Evolutionary conservation across 2,797 vertebrate species (phyloP), one percentile per base, ranked within the genome.

Genomic region (Bryconaethiops microstoma): DNA sequence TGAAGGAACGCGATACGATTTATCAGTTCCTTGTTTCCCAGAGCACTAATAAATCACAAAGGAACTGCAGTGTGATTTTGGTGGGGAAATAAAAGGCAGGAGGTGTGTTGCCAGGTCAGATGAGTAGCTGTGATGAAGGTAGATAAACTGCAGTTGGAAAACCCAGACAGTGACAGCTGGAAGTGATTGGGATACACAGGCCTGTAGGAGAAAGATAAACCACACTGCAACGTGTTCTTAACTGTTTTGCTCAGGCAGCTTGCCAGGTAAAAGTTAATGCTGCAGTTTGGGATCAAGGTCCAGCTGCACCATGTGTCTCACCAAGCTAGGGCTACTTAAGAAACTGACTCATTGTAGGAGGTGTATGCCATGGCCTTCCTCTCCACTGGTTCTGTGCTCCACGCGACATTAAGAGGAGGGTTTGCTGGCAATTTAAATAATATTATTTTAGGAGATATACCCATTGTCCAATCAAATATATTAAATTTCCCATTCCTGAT

Each of bases 161-260:
- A 70, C 62, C 83, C 82, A 88, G 76, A 73, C 84, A 89, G 40
- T 87, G 89, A 91, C 96, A 97, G 95, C 95, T 96, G 96, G 94
- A 93, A 96, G 92, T 91, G 91, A 96, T 97, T 95, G 90, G 85
- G 89, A 88, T 90, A 91, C 88, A 4, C 63, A 40, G 64, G 17
- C 64, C 39, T 40, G 64, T 19, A 67, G 39, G 42, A 40, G 64
- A 67, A 16, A 64, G 29, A 64, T 64, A 17, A 39, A 64, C 25
- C 64, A n/a, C 35, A 42, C 7, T 17, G 94, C 93, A 88, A 88
- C 92, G 89, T 88, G 92, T 94, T 96, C 90, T 91, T 88, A 92
- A 93, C 93, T 95, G 92, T 91, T 93, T 92, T 92, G 90, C 93
- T 89, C 90, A 89, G 87, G 90, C 83, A 91, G 88, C 89, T 89